Evolutionary conservation across 2,888 invertebrate genomes (phyloP).

Genomic region (Nymphalis c-album): DNA sequence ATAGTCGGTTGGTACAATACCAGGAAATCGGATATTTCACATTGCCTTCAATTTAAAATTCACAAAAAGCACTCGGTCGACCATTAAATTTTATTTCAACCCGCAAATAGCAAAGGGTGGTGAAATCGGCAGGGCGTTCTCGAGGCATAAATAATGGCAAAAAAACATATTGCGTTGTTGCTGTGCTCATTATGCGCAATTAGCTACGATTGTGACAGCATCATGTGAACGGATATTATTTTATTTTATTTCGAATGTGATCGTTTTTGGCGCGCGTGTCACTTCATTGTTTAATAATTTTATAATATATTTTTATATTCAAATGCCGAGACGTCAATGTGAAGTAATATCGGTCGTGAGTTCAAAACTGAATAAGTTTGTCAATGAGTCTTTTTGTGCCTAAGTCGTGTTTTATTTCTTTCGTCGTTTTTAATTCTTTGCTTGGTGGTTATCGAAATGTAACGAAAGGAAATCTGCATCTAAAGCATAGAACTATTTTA

Average conservation of each 20-base stretch:
- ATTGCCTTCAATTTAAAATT: slow-evolving; percentile 56
- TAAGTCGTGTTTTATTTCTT: no score
- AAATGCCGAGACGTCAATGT: no score
- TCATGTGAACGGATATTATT: slow-evolving; percentile 72
- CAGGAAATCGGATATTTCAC: slow-evolving; percentile 77
- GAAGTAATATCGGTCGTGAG: background rate
- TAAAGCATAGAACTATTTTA: no score
- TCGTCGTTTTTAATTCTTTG: no score
- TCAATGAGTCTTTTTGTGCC: no score
- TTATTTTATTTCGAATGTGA: slow-evolving; percentile 55
- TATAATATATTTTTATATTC: slow-evolving; percentile 4
- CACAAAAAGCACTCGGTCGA: slow-evolving; percentile 60
- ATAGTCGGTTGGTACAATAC: slow-evolving; percentile 45
- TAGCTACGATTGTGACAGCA: slow-evolving; percentile 78
- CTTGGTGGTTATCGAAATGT: no score
- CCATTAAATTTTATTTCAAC: slow-evolving; percentile 79
- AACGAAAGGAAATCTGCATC: no score
- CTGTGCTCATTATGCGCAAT: slow-evolving; percentile 80
- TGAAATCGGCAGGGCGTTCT: slow-evolving; percentile 63
- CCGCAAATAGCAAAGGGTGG: slow-evolving; percentile 65
- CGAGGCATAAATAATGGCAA: slow-evolving; percentile 74
- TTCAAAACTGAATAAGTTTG: background rate
- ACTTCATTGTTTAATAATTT: slow-evolving; percentile 37
- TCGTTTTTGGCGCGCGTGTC: slow-evolving; percentile 50
- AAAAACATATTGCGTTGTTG: slow-evolving; percentile 78